phyloP scores from a whole-genome alignment of 92 coral and sea anemone species.

The Desmophyllum pertusum region DNA sequence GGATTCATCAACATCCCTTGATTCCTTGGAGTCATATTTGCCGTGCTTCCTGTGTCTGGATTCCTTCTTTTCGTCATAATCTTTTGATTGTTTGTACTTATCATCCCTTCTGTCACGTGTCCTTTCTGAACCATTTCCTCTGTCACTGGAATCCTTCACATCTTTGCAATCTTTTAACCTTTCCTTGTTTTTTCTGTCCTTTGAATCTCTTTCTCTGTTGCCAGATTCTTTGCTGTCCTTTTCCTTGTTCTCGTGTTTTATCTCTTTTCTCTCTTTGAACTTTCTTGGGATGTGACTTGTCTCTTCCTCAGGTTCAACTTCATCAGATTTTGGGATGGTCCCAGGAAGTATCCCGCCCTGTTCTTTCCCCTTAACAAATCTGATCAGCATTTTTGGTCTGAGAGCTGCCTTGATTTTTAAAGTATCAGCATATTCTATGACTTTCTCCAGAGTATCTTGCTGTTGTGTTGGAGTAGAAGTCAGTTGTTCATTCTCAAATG shows the following conservation, averaged over 20 bases:
- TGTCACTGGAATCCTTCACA: constrained; percentile 11
- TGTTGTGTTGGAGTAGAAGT: constrained; percentile 81
- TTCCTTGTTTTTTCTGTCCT: constrained; percentile 15
- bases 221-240: constrained; percentile 14
- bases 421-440: constrained; percentile 96
- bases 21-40: background rate
- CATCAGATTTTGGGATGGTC: constrained; percentile 45
- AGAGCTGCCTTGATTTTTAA: constrained; percentile 71
- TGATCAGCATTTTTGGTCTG: constrained; percentile 81
- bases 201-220: background rate
- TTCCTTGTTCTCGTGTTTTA: background rate
- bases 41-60: constrained; percentile 16
- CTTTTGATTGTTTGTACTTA: constrained; percentile 18
- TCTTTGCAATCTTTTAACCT: constrained; percentile 19
- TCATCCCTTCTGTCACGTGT: constrained; percentile 17
- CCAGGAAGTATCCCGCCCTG: constrained; percentile 88
- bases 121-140: background rate
- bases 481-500: constrained; percentile 67
- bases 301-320: background rate
- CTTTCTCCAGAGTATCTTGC: constrained; percentile 85
- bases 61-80: constrained; percentile 3
- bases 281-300: background rate
- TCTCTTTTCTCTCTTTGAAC: constrained; percentile 18
- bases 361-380: constrained; percentile 88
- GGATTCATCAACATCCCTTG: constrained; percentile 9